phyloP scores from a whole-genome alignment of 37 sponge, comb jelly and placozoan genomes.

The Dysidea cf. avara region DNA sequence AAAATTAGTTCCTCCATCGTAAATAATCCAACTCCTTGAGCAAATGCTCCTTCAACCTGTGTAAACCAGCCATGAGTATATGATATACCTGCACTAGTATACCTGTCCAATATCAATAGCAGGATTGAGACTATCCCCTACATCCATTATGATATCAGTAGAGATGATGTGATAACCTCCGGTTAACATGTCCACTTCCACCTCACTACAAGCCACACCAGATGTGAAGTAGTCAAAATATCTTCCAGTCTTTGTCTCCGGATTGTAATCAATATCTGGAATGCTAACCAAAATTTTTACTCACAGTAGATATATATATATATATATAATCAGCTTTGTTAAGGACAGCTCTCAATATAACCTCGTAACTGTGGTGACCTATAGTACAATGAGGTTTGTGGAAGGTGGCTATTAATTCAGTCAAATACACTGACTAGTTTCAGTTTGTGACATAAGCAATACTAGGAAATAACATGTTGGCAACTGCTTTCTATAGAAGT shows the following conservation, averaged over 20 bases:
- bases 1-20: conserved; percentile 71
- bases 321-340: no score
- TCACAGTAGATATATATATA: no score
- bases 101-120: conserved; percentile 89
- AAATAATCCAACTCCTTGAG: conserved; percentile 72
- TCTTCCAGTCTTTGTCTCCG: conserved; percentile 51
- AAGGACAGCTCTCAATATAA: no score
- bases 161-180: conserved; percentile 54
- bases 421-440: no score
- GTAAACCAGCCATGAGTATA: no score
- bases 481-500: no score
- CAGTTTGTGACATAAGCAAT: no score
- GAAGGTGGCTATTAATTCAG: no score
- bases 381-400: no score
- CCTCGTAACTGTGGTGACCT: no score
- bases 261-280: conserved; percentile 44
- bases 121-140: conserved; percentile 84
- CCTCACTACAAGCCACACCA: conserved; percentile 66
- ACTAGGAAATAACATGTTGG: no score
- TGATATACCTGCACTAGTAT: background rate
- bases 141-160: conserved; percentile 80
- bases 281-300: no score
- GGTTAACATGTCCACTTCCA: conserved; percentile 81
- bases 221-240: conserved; percentile 68
- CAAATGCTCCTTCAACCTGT: conserved; percentile 80